These are phyloP conservation scores for Biston stratarius DNA, from an alignment of 2,888 invertebrate species.

Conservation along the genomic window DNA sequence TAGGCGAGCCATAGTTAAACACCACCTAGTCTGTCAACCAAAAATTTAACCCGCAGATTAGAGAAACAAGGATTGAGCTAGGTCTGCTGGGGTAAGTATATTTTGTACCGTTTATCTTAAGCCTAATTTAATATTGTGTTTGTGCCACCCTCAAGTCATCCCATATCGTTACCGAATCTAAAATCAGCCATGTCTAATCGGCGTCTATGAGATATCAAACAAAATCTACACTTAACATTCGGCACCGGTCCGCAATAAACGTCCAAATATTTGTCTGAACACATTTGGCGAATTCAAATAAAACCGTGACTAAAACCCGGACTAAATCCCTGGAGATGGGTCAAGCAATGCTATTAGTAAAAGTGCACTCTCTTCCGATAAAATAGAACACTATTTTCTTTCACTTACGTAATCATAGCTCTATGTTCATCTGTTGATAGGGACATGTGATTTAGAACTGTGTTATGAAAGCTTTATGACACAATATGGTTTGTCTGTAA, in stretches of 20 bases:
- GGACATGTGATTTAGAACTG: slow-evolving; percentile 39
- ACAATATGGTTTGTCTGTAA: slow-evolving; percentile 25
- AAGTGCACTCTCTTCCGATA: slow-evolving; percentile 42
- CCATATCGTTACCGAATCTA: slow-evolving; percentile 58
- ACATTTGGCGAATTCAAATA: slow-evolving; percentile 82
- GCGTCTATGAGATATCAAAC: slow-evolving; percentile 60
- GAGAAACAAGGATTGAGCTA: no score
- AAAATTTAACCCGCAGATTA: no score
- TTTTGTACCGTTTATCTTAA: no score
- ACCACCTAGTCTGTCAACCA: no score
- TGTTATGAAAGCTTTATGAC: slow-evolving; percentile 33
- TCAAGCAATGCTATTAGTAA: slow-evolving; percentile 60
- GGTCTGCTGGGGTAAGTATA: no score
- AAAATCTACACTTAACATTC: slow-evolving; percentile 79
- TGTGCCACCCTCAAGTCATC: slow-evolving; percentile 35
- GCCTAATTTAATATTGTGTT: slow-evolving; percentile 20
- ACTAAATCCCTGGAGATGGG: slow-evolving; percentile 78
- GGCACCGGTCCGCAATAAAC: slow-evolving; percentile 80
- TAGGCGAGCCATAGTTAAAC: no score
- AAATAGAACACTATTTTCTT: slow-evolving; percentile 50
- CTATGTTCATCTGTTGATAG: slow-evolving; percentile 38
- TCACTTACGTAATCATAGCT: slow-evolving; percentile 48
- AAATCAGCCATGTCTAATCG: slow-evolving; percentile 71
- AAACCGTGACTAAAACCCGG: slow-evolving; percentile 82
- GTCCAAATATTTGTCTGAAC: slow-evolving; percentile 84